Percentiles rank a stretch among this genome's conserved stretches.
phyloP scores from a whole-genome alignment of 1,140 invertebrate genomes.

The Trypoxylus dichotomus region DNA sequence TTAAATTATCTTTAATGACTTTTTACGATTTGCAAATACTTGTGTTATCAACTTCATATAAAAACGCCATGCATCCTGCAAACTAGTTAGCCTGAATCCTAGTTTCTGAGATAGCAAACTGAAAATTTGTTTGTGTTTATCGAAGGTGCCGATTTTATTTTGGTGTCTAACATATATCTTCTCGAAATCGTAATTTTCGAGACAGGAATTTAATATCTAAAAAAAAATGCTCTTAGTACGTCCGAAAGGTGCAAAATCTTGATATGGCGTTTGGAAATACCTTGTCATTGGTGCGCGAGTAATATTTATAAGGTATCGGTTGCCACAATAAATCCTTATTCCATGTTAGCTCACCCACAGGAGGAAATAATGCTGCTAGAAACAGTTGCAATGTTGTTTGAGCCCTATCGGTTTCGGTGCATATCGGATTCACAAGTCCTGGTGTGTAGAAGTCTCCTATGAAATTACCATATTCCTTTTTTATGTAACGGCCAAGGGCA shows the following conservation, averaged over 20 bases:
- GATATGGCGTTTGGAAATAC: neutral
- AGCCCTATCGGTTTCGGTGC: constrained; percentile 62
- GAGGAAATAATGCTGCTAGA: constrained; percentile 51
- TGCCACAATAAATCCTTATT: constrained; percentile 49
- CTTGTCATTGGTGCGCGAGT: neutral
- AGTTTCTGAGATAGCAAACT: constrained; percentile 35
- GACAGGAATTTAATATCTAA: neutral
- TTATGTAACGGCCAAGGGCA: constrained; percentile 61
- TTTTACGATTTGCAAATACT: neutral
- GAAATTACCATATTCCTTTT: constrained; percentile 63
- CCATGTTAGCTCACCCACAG: constrained; percentile 45
- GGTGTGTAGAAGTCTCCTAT: constrained; percentile 49
- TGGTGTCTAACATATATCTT: neutral
- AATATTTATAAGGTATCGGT: constrained; percentile 47
- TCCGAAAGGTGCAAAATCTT: neutral
- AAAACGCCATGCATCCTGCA: constrained; percentile 34
- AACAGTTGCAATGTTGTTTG: constrained; percentile 56
- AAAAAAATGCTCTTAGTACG: neutral
- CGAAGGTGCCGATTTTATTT: neutral
- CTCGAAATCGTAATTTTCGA: neutral
- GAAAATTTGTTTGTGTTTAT: constrained; percentile 34
- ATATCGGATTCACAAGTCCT: constrained; percentile 55
- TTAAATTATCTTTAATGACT: neutral
- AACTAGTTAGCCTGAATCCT: constrained; percentile 29
- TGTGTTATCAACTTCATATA: neutral